Conservation (phyloP, 2,113 vertebrate species). For the Glaucomys volans region DNA sequence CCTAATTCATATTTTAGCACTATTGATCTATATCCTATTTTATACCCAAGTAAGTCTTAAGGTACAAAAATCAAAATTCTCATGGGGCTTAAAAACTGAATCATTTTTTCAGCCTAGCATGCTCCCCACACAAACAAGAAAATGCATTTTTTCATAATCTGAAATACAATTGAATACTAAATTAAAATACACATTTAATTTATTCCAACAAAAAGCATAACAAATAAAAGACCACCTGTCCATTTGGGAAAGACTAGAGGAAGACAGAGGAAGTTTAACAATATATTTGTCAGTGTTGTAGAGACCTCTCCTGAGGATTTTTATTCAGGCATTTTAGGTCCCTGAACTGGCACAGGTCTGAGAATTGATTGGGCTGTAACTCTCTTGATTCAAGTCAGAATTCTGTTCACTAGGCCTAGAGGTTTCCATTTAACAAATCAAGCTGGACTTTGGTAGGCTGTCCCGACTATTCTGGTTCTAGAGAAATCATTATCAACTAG, state of each 20-base stretch:
- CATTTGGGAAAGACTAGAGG: not conserved
- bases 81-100: not conserved
- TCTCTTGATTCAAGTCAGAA: not conserved
- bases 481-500: not conserved
- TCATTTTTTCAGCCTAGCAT: not conserved
- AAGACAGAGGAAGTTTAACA: not conserved
- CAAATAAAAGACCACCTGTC: not conserved
- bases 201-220: not conserved
- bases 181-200: not conserved
- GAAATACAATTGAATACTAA: not conserved
- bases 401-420: not conserved
- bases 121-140: not conserved
- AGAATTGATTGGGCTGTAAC: not conserved
- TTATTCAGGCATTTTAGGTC: not conserved
- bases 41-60: not conserved
- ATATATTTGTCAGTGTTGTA: not conserved
- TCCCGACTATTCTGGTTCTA: not conserved
- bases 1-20: not conserved
- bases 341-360: not conserved
- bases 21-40: not conserved
- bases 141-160: not conserved
- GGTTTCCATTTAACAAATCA: not conserved
- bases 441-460: not conserved
- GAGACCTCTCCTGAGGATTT: not conserved
- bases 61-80: not conserved